A percentile compares a stretch with the other conserved stretches of the same genome.
phyloP scores from a whole-genome alignment of 2,113 vertebrate genomes.

The Neolamprologus longior region DNA sequence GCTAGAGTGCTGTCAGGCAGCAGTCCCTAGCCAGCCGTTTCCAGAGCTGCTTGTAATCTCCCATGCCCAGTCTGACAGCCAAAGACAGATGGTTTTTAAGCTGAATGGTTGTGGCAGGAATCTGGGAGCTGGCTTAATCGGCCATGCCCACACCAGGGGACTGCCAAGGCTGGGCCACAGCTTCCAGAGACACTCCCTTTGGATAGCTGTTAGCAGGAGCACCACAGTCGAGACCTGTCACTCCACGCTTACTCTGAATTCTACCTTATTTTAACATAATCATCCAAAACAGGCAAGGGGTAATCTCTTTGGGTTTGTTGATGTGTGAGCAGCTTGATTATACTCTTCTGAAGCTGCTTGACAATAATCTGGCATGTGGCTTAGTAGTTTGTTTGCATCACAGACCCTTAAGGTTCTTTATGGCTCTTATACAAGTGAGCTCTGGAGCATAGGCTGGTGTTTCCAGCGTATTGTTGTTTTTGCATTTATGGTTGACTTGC shows the following conservation, averaged over 20 bases:
- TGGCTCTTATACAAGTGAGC: neutral
- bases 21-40: conserved; percentile 66
- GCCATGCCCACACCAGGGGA: conserved; percentile 53
- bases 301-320: conserved; percentile 20
- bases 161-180: conserved; percentile 50
- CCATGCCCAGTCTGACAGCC: conserved; percentile 64
- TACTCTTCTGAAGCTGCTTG: neutral
- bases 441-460: neutral
- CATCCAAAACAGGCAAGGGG: neutral
- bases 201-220: conserved; percentile 34
- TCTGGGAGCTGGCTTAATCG: conserved; percentile 57
- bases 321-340: conserved; percentile 18
- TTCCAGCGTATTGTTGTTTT: neutral
- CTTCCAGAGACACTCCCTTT: conserved; percentile 46
- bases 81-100: conserved; percentile 73
- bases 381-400: neutral
- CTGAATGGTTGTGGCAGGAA: conserved; percentile 68
- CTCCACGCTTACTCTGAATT: conserved; percentile 22
- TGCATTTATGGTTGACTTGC: neutral
- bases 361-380: conserved; percentile 2
- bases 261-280: conserved; percentile 47
- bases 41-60: conserved; percentile 70
- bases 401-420: neutral
- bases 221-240: conserved; percentile 35
- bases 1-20: conserved; percentile 60